Evolutionary conservation across 2,888 invertebrate species (phyloP), one percentile per base, ranked within the genome.

Genomic region (Atrina japonica): DNA sequence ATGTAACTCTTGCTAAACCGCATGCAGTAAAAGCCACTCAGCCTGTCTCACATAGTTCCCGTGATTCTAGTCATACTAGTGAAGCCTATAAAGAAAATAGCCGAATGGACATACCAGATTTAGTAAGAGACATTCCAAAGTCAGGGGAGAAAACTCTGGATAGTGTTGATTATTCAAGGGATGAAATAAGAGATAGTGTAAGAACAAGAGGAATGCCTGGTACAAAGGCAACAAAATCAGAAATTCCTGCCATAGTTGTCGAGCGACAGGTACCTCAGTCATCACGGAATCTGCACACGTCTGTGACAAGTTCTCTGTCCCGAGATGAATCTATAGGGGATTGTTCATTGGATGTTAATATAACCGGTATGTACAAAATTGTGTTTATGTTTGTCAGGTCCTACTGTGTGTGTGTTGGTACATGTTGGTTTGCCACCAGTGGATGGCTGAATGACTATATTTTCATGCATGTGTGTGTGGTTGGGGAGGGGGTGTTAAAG

Each of bases 271-370:
- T 81, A 11, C 75, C 82, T 18, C 78, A 80, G 47, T 75, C 78
- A 14, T 76, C 78, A 30, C 71, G 70, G 29, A 61, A 76, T 23
- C 66, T 83, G 35, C 83, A 83, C 60, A 75, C 80, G 3, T 81
- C 83, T 7, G 70, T 78, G 50, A 75, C 77, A 41, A 84, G 84
- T 64, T 73, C 79, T 47, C 73, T 80, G 9, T 85, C 84, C 3
- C 78, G 77, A 14, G 85, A 84, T 66, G 88, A 87, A 61, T 86
- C 85, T 9, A 86, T 88, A 18, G 88, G 87, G 18, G 85, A 87
- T 49, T 88, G 87, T 58, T 88, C 88, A 0, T 80, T 87, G 11
- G 86, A 87, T 66, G 80, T 82, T 43, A 83, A 84, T 66, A 68
- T 84, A 1, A 84, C 85, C 73, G 85, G 87, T 85, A 71, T 71